Evolutionary conservation across 2,113 vertebrate species (phyloP).

Genomic region (Bos indicus): DNA sequence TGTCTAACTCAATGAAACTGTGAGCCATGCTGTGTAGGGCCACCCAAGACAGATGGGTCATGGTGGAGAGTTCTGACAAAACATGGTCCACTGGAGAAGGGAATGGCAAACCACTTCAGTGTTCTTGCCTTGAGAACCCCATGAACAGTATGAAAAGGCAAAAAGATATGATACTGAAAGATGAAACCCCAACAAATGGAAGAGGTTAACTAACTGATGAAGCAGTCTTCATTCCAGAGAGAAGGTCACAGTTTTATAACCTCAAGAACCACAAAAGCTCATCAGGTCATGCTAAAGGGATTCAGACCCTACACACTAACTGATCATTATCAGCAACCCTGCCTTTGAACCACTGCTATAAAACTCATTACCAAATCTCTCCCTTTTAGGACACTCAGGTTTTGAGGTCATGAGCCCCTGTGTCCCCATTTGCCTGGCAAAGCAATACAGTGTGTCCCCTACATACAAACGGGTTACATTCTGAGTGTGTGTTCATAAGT

Average conservation of each 20-base stretch:
- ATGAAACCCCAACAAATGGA: neutral
- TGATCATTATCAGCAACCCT: neutral
- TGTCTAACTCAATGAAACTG: neutral
- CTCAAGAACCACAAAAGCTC: neutral
- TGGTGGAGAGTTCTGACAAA: neutral
- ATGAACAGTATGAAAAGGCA: neutral
- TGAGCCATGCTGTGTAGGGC: fast-evolving
- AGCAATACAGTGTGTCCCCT: neutral
- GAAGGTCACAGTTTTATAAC: neutral
- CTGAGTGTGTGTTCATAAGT: neutral
- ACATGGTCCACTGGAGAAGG: neutral
- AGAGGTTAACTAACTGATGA: neutral
- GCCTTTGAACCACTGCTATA: neutral
- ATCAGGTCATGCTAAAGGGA: neutral
- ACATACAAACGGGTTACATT: fast-evolving
- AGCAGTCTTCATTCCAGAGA: neutral
- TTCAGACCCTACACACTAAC: neutral
- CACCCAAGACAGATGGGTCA: neutral
- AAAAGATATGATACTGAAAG: neutral
- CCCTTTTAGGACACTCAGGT: neutral
- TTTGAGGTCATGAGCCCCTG: neutral
- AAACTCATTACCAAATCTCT: neutral
- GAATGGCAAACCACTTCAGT: neutral
- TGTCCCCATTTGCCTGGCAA: neutral
- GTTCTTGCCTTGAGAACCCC: neutral